Evolutionary conservation across 2,888 invertebrate species (phyloP).

Genomic region (Eupithecia abbreviata): DNA sequence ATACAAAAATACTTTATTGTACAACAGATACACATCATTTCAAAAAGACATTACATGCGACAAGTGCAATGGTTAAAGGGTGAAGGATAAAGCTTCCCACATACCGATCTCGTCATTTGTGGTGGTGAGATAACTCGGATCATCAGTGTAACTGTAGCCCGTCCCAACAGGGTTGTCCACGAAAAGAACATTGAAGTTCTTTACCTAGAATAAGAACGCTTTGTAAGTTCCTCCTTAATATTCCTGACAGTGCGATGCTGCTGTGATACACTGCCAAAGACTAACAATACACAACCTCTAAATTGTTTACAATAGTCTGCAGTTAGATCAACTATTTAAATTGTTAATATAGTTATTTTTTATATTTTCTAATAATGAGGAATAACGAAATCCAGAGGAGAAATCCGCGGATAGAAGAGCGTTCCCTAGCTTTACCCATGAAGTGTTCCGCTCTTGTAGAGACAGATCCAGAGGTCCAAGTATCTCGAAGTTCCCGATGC

Average conservation of each 20-base stretch:
- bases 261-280: background rate
- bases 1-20: too few relatives aligned
- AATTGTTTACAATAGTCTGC: too few relatives aligned
- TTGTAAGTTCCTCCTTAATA: background rate
- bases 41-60: too few relatives aligned
- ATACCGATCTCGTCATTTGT: conserved; percentile 76
- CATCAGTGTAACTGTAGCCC: conserved; percentile 92
- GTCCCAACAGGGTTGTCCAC: conserved; percentile 96
- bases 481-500: conserved; percentile 94
- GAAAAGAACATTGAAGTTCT: conserved; percentile 91
- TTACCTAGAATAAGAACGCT: conserved; percentile 77
- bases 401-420: background rate
- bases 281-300: background rate
- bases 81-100: background rate
- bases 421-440: conserved; percentile 86
- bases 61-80: too few relatives aligned
- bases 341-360: too few relatives aligned
- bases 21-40: too few relatives aligned
- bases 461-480: conserved; percentile 88
- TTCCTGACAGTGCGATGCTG: background rate
- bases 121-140: conserved; percentile 59
- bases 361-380: too few relatives aligned
- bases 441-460: conserved; percentile 86
- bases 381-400: background rate
- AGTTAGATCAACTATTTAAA: too few relatives aligned